Evolutionary conservation across 2,113 vertebrate species (phyloP).

Genomic region (Gavialis gangeticus): DNA sequence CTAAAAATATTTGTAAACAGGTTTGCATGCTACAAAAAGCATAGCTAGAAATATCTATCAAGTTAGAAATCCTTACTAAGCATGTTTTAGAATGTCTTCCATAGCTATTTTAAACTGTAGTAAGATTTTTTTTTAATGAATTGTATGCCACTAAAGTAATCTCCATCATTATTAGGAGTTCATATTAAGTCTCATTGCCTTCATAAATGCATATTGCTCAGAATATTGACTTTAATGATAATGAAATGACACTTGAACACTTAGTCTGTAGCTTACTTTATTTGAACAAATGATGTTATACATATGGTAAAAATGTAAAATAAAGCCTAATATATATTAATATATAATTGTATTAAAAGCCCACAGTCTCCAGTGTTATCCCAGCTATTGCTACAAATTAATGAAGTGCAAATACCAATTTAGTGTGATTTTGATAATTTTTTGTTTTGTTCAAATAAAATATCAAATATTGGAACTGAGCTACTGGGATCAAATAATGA

Average conservation of each 20-base stretch:
- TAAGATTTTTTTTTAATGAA: background rate
- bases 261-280: background rate
- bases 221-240: conserved; percentile 4
- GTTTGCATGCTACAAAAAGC: background rate
- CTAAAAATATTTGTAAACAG: background rate
- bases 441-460: background rate
- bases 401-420: background rate
- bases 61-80: background rate
- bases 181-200: background rate
- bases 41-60: background rate
- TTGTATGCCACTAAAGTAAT: background rate
- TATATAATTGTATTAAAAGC: background rate
- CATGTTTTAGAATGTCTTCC: background rate
- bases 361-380: background rate
- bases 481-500: background rate
- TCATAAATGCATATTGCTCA: background rate
- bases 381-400: background rate
- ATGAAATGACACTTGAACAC: conserved; percentile 4
- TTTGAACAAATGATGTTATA: background rate
- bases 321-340: background rate
- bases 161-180: background rate
- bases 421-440: background rate
- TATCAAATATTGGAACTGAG: background rate
- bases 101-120: background rate
- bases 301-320: conserved; percentile 8